A percentile compares a stretch with the other conserved stretches of the same genome.
phyloP scores from a whole-genome alignment of 2,797 vertebrate genomes.

The Myotis findleyi region DNA sequence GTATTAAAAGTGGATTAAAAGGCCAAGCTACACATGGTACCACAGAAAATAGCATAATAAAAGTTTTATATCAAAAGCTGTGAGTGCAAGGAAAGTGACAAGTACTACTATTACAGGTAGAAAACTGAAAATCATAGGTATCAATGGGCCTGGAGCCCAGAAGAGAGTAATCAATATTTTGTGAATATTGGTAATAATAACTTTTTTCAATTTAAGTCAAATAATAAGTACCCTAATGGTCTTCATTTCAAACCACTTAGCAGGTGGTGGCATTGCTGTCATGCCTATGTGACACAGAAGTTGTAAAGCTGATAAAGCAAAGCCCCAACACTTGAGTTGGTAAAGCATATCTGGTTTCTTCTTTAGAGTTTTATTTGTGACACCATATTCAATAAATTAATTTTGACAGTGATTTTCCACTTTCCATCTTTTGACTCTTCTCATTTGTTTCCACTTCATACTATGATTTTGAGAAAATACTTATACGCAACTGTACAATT shows the following conservation, averaged over 20 bases:
- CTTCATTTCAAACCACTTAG: neutral
- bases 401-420: slow-evolving; percentile 65
- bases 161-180: neutral
- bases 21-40: slow-evolving; percentile 3
- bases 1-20: slow-evolving; percentile 56
- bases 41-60: slow-evolving; percentile 21
- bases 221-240: neutral
- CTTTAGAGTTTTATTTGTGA: neutral
- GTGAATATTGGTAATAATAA: neutral
- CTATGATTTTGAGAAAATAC: slow-evolving; percentile 49
- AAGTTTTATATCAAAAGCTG: slow-evolving; percentile 42
- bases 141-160: neutral
- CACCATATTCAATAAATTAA: neutral
- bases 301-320: neutral
- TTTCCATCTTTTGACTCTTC: neutral
- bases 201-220: neutral
- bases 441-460: slow-evolving; percentile 66
- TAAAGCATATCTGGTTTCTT: neutral
- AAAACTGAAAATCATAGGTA: neutral
- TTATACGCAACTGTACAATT: slow-evolving; percentile 2
- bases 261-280: neutral
- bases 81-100: slow-evolving; percentile 29
- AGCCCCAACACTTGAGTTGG: neutral
- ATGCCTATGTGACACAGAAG: neutral
- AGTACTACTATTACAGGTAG: neutral